Conservation (phyloP, 2,113 vertebrate species). For the Onychostruthus taczanowskii region DNA sequence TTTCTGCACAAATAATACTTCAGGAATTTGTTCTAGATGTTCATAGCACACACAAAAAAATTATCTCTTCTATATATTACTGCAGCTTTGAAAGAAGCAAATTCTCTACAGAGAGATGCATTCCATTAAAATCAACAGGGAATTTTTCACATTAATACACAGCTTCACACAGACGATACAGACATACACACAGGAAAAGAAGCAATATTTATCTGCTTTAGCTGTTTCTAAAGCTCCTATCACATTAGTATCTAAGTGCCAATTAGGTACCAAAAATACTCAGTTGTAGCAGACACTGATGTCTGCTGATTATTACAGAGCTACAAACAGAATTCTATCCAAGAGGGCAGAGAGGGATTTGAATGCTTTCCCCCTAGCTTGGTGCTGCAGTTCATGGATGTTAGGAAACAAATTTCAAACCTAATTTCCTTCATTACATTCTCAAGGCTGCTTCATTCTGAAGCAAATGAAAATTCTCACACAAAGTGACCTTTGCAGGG, state of each 20-base stretch:
- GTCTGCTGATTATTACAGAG: slow-evolving; percentile 27
- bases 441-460: neutral
- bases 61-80: neutral
- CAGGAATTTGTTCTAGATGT: slow-evolving; percentile 19
- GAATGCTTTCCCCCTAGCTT: slow-evolving; percentile 15
- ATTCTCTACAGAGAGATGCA: slow-evolving; percentile 1
- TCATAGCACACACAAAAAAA: slow-evolving; percentile 4
- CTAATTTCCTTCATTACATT: slow-evolving; percentile 44
- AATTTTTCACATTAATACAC: slow-evolving; percentile 30
- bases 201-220: slow-evolving; percentile 29
- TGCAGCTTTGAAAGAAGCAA: slow-evolving; percentile 17
- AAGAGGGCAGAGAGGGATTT: slow-evolving; percentile 28
- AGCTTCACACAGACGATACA: slow-evolving; percentile 20
- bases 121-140: slow-evolving; percentile 33
- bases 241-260: slow-evolving; percentile 21
- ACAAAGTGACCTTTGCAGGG: slow-evolving; percentile 8
- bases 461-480: slow-evolving; percentile 33
- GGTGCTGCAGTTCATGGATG: neutral
- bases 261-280: slow-evolving; percentile 60
- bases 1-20: slow-evolving; percentile 52
- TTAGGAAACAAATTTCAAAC: slow-evolving; percentile 44
- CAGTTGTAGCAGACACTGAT: slow-evolving; percentile 38
- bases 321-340: slow-evolving; percentile 25
- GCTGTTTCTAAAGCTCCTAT: slow-evolving; percentile 41
- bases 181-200: neutral